Conservation (phyloP, 2,113 vertebrate species). For the Mobula hypostoma region DNA sequence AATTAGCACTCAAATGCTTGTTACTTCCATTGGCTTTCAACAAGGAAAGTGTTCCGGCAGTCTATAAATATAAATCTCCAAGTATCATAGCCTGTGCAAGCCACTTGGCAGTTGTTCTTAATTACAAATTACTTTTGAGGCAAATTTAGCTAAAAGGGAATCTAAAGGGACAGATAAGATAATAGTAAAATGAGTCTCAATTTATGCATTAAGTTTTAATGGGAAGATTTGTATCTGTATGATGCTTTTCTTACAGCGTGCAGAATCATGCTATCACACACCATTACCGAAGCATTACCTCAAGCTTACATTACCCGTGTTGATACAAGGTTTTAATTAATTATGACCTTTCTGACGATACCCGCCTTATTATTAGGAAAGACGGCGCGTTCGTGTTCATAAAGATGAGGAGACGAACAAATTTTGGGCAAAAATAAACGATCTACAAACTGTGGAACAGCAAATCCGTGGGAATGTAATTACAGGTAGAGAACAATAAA, state of each 20-base stretch:
- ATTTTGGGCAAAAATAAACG: slow-evolving; percentile 42
- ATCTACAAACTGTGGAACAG: slow-evolving; percentile 44
- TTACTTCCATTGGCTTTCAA: slow-evolving; percentile 7
- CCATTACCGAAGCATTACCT: slow-evolving; percentile 45
- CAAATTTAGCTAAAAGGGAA: slow-evolving; percentile 20
- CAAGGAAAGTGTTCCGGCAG: slow-evolving; percentile 6
- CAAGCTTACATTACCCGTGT: slow-evolving; percentile 46
- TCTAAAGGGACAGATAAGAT: background rate
- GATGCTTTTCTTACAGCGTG: background rate
- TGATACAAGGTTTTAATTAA: slow-evolving; percentile 53
- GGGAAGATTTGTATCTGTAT: slow-evolving; percentile 9
- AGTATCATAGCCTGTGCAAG: background rate
- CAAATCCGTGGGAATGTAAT: slow-evolving; percentile 56
- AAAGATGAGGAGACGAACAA: slow-evolving; percentile 45
- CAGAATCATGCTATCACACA: background rate
- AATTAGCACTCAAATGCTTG: background rate
- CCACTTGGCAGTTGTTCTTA: slow-evolving; percentile 20
- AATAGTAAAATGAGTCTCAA: background rate
- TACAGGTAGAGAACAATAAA: slow-evolving; percentile 57
- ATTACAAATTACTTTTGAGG: slow-evolving; percentile 20
- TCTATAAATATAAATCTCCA: slow-evolving; percentile 17
- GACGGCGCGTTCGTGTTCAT: slow-evolving; percentile 43
- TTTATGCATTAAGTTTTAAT: slow-evolving; percentile 16
- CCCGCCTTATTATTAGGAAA: slow-evolving; percentile 41
- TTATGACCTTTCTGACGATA: slow-evolving; percentile 44